Percentiles rank a stretch among this genome's conserved stretches.
Evolutionary conservation across 2,797 vertebrate species (phyloP).

Genomic region (Stomatorhinus walkeri): DNA sequence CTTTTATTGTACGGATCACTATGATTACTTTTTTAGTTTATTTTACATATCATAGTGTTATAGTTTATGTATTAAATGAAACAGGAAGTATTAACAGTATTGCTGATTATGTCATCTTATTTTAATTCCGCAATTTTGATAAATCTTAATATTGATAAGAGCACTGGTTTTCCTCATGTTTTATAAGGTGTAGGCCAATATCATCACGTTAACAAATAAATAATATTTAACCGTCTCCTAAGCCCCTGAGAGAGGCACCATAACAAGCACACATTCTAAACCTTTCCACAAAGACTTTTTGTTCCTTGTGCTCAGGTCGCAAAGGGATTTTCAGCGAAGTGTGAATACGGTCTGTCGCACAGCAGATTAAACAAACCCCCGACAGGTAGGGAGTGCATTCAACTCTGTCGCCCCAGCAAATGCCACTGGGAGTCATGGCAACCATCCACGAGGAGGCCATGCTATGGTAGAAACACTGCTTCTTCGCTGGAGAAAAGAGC

Average conservation of each 20-base stretch:
- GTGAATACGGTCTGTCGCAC: slow-evolving; percentile 42
- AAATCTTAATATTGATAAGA: background rate
- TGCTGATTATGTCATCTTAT: background rate
- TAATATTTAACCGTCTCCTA: background rate
- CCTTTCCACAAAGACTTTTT: slow-evolving; percentile 17
- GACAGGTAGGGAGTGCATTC: slow-evolving; percentile 20
- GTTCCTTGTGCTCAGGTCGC: slow-evolving; percentile 24
- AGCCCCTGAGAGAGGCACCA: background rate
- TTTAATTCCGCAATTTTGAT: background rate
- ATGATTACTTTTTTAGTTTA: background rate
- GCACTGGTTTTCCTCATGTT: background rate
- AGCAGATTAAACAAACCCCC: slow-evolving; percentile 39
- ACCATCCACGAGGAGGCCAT: background rate
- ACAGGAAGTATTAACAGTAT: background rate
- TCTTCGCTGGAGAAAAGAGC: background rate
- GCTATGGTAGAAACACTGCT: background rate
- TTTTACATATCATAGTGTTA: background rate
- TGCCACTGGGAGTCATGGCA: slow-evolving; percentile 11
- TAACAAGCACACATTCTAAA: background rate
- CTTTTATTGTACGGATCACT: background rate
- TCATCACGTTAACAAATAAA: background rate
- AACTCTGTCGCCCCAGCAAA: background rate
- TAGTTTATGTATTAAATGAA: background rate
- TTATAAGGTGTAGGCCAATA: background rate
- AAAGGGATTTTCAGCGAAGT: slow-evolving; percentile 26